These are phyloP conservation scores for Dendroctonus valens DNA, from an alignment of 1,140 invertebrate species.

Conservation along the genomic window DNA sequence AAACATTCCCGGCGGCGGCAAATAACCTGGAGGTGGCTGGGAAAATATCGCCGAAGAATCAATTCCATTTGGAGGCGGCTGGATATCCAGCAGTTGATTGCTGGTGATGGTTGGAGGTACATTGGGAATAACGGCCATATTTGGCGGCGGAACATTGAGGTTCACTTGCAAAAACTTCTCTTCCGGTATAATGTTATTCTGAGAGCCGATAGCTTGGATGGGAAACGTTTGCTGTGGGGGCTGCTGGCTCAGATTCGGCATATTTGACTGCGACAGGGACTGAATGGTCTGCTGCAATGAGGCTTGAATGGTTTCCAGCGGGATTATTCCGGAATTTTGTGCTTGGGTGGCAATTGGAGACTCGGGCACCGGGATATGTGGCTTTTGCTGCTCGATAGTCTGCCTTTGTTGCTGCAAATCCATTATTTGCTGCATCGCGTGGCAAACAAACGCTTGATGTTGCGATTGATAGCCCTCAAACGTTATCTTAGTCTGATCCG, in stretches of 20 bases:
- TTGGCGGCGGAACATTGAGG: slow-evolving; percentile 28
- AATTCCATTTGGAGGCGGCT: slow-evolving; percentile 39
- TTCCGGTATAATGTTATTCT: slow-evolving; percentile 2
- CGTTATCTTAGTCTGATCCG: slow-evolving; percentile 55
- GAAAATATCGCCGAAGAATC: slow-evolving; percentile 49
- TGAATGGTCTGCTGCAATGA: slow-evolving; percentile 44
- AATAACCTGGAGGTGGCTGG: slow-evolving; percentile 54
- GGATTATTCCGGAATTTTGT: slow-evolving; percentile 36
- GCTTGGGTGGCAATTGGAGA: slow-evolving; percentile 43
- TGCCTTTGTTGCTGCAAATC: slow-evolving; percentile 78
- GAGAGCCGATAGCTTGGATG: slow-evolving; percentile 9
- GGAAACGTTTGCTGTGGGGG: slow-evolving; percentile 30
- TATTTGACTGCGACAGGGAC: slow-evolving; percentile 37
- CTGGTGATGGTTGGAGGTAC: slow-evolving; percentile 3
- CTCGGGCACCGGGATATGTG: slow-evolving; percentile 46
- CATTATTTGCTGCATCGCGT: slow-evolving; percentile 86
- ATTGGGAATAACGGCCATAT: slow-evolving; percentile 2
- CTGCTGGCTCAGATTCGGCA: slow-evolving; percentile 23
- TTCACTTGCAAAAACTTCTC: neutral
- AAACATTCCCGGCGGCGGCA: slow-evolving; percentile 55
- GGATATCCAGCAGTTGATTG: slow-evolving; percentile 13
- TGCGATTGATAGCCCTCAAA: slow-evolving; percentile 77
- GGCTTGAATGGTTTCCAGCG: slow-evolving; percentile 42
- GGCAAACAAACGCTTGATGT: slow-evolving; percentile 91
- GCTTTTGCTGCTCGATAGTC: slow-evolving; percentile 66